Evolutionary conservation across 2,113 vertebrate species (phyloP), one percentile per base, ranked within the genome.

Genomic region (Aix galericulata): DNA sequence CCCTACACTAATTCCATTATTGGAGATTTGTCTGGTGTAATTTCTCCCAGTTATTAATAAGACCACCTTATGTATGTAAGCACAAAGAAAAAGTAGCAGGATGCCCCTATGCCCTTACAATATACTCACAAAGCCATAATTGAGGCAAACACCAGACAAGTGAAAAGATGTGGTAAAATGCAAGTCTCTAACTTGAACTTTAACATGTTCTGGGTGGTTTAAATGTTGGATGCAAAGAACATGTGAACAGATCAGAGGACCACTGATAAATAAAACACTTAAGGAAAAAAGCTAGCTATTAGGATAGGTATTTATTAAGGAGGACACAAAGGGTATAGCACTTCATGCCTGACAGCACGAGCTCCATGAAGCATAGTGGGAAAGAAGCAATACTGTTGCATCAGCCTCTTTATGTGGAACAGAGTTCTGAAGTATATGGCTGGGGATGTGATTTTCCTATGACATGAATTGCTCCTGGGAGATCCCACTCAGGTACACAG

Each of bases 401-500:
- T 11, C 11, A 2, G 13, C 6, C 4, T 62, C 27, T 14, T 60
- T 32, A 21, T 1, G 1, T 0, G 4, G 6, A 56, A 29, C 36
- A 27, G 10, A 60, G 27, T 27, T 88, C 66, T 40, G 59, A n/a
- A 76, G 62, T 0, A 0, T 25, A 16, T 0, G 0, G 55, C 7
- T 0, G 0, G 23, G 29, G 23, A 76, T 6, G 26, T 0, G 2
- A 13, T 76, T 63, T 74, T 90, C 17, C 17, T 27, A 29, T 3
- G 13, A 7, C 32, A 31, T 25, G 50, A 73, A 8, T 55, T 36
- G 22, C 11, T 83, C 40, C 63, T 71, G 68, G 55, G 75, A 93
- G 50, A 50, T 32, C 17, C 21, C 1, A 0, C 58, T 79, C 22
- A 34, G 14, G 14, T 11, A 38, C 40, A 72, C 5, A 26, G 17